phyloP scores from a whole-genome alignment of 2,888 invertebrate species.

The Polymixis flavicincta region DNA sequence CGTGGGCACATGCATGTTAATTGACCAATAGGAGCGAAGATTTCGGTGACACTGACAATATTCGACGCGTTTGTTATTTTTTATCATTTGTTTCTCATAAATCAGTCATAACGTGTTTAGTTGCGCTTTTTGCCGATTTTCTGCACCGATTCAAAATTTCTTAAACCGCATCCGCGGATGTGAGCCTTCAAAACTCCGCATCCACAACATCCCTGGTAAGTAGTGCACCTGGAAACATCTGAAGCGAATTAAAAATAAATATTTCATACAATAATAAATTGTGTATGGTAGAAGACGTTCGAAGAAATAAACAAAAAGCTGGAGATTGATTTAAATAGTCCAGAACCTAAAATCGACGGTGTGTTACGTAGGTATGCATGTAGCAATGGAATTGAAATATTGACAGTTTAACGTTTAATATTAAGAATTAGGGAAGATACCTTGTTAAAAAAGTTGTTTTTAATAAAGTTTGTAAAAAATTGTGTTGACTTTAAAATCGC shows the following conservation, averaged over 20 bases:
- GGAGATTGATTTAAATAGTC: constrained; percentile 46
- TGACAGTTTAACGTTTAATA: constrained; percentile 12
- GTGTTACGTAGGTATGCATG: constrained; percentile 28
- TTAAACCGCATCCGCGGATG: too few species aligned
- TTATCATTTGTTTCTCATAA: too few species aligned
- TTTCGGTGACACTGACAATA: too few species aligned
- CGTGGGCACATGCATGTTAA: too few species aligned
- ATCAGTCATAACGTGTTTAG: too few species aligned
- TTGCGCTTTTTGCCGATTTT: too few species aligned
- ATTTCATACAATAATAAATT: constrained; percentile 58
- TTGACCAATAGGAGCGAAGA: too few species aligned
- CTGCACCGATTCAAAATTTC: too few species aligned
- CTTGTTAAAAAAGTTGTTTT: neutral
- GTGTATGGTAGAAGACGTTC: constrained; percentile 44
- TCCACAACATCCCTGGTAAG: too few species aligned
- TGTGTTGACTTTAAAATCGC: neutral
- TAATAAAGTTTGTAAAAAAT: neutral
- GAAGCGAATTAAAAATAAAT: constrained; percentile 61
- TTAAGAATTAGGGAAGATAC: neutral
- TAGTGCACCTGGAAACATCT: constrained; percentile 51
- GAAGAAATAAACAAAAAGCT: constrained; percentile 49
- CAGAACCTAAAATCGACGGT: constrained; percentile 42
- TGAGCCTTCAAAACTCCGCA: too few species aligned
- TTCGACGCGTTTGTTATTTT: too few species aligned
- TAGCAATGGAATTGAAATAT: constrained; percentile 32